Evolutionary conservation across 2,888 invertebrate genomes (phyloP).

Genomic region (Hololepta plana): DNA sequence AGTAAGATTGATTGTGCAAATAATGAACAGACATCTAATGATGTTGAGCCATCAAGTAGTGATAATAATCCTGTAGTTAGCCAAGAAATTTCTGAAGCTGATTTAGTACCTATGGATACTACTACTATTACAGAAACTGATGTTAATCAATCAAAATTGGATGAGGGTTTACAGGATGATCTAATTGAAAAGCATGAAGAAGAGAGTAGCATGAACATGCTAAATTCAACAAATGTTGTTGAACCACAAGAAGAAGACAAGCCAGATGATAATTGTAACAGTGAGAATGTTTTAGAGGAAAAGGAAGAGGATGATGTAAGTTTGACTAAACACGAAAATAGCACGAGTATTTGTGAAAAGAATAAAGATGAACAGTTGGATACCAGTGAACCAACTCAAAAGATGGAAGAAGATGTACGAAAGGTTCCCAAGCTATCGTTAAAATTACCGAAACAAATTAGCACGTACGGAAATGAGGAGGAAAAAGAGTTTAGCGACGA

Average conservation of each 20-base stretch:
- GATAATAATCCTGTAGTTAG: no score
- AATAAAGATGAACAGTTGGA: constrained; percentile 11
- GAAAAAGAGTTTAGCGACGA: constrained; percentile 32
- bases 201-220: no score
- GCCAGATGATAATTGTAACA: constrained; percentile 12
- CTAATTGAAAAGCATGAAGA: no score
- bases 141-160: no score
- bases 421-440: constrained; percentile 52
- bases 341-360: constrained; percentile 8
- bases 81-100: no score
- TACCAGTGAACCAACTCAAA: constrained; percentile 8
- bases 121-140: no score
- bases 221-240: constrained; percentile 10
- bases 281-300: constrained; percentile 10
- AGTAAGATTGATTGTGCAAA: no score
- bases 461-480: constrained; percentile 12
- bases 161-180: no score
- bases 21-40: no score
- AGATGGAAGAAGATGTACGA: constrained; percentile 17
- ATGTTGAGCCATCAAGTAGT: no score
- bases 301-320: constrained; percentile 6
- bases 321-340: constrained; percentile 6
- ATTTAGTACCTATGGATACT: no score
- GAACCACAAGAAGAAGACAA: constrained; percentile 19
- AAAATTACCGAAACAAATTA: constrained; percentile 29